phyloP scores from a whole-genome alignment of 2,797 vertebrate genomes.

The Hipposideros larvatus region DNA sequence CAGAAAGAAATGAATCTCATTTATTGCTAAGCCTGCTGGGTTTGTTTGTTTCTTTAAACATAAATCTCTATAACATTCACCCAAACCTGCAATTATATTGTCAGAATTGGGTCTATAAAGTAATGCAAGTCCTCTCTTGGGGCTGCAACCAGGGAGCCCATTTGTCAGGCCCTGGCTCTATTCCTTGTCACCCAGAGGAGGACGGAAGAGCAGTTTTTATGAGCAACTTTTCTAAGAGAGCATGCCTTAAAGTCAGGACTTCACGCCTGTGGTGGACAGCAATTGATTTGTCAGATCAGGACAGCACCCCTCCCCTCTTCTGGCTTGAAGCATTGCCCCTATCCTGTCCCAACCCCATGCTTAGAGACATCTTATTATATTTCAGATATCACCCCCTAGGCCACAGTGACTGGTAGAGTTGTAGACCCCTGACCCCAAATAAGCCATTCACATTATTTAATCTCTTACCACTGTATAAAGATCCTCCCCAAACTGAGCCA shows the following conservation, averaged over 20 bases:
- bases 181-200: not conserved
- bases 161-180: not conserved
- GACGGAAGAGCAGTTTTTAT: too few species aligned
- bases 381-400: not conserved
- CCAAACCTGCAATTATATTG: not conserved
- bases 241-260: not conserved
- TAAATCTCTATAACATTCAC: conserved; percentile 24
- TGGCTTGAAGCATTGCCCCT: not conserved
- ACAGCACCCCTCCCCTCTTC: not conserved
- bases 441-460: not conserved
- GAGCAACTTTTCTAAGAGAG: not conserved
- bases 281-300: not conserved
- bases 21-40: not conserved
- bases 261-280: not conserved
- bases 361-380: not conserved
- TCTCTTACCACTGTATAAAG: not conserved
- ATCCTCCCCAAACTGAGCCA: not conserved
- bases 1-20: conserved; percentile 3
- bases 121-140: not conserved
- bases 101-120: conserved; percentile 46
- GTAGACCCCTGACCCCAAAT: not conserved
- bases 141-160: not conserved
- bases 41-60: conserved; percentile 60
- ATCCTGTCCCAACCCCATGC: not conserved
- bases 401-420: not conserved